Percentiles rank a stretch among this genome's conserved stretches.
These are phyloP conservation scores for Parauchenoglanis punctatus DNA, from an alignment of 2,797 vertebrate species.

Conservation along the genomic window DNA sequence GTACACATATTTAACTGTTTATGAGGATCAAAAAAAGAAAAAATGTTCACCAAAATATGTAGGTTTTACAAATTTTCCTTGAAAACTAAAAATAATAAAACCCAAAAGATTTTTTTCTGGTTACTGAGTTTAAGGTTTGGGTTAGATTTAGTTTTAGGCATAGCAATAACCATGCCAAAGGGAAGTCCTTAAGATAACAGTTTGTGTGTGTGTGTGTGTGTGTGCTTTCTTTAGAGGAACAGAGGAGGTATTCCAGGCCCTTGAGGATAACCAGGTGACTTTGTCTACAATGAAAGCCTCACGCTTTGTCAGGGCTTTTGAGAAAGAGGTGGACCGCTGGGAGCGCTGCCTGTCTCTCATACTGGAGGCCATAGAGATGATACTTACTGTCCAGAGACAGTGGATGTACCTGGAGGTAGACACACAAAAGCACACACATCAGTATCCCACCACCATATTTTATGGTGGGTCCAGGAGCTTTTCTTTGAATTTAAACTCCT, in stretches of 20 bases:
- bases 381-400: constrained; percentile 84
- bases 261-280: constrained; percentile 87
- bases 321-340: constrained; percentile 85
- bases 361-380: constrained; percentile 84
- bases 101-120: background rate
- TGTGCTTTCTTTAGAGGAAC: constrained; percentile 71
- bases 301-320: constrained; percentile 84
- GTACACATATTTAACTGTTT: background rate
- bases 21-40: background rate
- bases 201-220: constrained; percentile 38
- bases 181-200: background rate
- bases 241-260: constrained; percentile 83
- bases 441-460: background rate
- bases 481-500: background rate
- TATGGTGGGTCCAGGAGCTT: background rate
- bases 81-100: background rate
- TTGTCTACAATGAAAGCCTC: constrained; percentile 89
- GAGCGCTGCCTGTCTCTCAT: constrained; percentile 83
- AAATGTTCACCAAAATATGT: background rate
- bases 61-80: background rate
- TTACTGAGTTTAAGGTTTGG: background rate
- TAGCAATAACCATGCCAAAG: background rate
- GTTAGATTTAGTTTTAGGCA: background rate
- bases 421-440: background rate
- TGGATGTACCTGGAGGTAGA: constrained; percentile 91